These are phyloP conservation scores for Trichechus manatus DNA, from an alignment of 2,113 vertebrate species.

Conservation along the genomic window DNA sequence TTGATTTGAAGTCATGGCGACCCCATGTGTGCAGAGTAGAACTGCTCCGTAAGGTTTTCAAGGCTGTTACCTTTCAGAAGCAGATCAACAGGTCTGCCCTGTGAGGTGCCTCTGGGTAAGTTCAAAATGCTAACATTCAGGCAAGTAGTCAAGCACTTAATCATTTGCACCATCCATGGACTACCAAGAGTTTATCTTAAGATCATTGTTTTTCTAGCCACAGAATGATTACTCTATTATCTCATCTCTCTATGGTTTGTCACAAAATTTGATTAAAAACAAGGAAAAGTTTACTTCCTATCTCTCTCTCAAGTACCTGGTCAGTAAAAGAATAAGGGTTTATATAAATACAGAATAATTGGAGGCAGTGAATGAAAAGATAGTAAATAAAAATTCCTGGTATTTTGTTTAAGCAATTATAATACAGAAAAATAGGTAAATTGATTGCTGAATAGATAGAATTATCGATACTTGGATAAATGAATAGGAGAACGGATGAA, in stretches of 20 bases:
- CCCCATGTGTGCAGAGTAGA: no score
- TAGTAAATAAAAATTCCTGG: neutral
- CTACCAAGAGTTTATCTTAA: neutral
- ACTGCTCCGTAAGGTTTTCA: no score
- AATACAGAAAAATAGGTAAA: neutral
- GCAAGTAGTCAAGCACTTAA: no score
- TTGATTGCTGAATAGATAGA: neutral
- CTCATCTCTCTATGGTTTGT: neutral
- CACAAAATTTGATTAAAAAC: neutral
- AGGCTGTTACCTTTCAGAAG: no score
- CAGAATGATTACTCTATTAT: neutral
- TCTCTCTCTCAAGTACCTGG: neutral
- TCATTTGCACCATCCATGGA: no score
- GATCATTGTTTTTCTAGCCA: neutral
- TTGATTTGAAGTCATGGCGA: no score
- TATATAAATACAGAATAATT: neutral
- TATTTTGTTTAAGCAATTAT: neutral
- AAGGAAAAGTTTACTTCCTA: neutral
- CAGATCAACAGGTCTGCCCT: no score
- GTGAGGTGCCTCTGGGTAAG: no score
- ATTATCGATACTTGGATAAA: neutral
- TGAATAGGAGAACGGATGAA: no score
- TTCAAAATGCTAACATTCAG: no score
- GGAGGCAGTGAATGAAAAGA: neutral
- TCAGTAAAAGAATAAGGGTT: neutral